A percentile compares a stretch with the other conserved stretches of the same genome.
phyloP scores from a whole-genome alignment of 2,797 vertebrate species.

The Sebastes aleutianus region DNA sequence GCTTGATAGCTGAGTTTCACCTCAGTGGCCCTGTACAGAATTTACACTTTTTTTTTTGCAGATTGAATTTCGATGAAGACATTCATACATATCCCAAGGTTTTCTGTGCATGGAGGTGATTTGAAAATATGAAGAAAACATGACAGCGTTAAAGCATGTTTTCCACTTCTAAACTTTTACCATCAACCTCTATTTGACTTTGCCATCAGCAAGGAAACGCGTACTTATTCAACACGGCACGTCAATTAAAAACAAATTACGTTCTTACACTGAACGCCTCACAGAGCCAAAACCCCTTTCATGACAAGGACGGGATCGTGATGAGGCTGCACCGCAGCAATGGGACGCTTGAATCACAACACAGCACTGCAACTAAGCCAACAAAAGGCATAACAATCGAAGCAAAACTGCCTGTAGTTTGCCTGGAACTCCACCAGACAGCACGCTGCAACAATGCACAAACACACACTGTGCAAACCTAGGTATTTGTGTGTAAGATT shows the following conservation, averaged over 20 bases:
- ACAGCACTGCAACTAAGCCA: background rate
- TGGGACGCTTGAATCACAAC: background rate
- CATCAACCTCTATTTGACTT: slow-evolving; percentile 44
- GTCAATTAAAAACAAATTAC: slow-evolving; percentile 41
- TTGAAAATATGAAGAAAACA: slow-evolving; percentile 6
- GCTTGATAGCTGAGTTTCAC: slow-evolving; percentile 32
- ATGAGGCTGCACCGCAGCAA: background rate
- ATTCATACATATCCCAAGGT: slow-evolving; percentile 28
- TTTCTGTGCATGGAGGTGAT: background rate
- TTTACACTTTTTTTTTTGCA: slow-evolving; percentile 1
- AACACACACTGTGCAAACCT: background rate
- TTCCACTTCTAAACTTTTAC: slow-evolving; percentile 18
- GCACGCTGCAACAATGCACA: background rate
- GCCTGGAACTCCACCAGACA: background rate
- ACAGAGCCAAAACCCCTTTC: slow-evolving; percentile 7
- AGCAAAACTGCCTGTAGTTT: background rate
- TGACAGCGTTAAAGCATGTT: background rate
- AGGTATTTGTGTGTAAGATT: slow-evolving; percentile 10
- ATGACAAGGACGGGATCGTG: slow-evolving; percentile 1
- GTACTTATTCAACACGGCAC: background rate
- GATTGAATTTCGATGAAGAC: slow-evolving; percentile 31
- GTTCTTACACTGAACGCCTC: background rate
- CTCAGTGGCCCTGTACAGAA: slow-evolving; percentile 18
- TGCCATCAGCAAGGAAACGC: slow-evolving; percentile 44
- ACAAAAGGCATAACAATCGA: slow-evolving; percentile 12